These are phyloP conservation scores for Hippocampus zosterae DNA, from an alignment of 2,113 vertebrate species.

Conservation along the genomic window DNA sequence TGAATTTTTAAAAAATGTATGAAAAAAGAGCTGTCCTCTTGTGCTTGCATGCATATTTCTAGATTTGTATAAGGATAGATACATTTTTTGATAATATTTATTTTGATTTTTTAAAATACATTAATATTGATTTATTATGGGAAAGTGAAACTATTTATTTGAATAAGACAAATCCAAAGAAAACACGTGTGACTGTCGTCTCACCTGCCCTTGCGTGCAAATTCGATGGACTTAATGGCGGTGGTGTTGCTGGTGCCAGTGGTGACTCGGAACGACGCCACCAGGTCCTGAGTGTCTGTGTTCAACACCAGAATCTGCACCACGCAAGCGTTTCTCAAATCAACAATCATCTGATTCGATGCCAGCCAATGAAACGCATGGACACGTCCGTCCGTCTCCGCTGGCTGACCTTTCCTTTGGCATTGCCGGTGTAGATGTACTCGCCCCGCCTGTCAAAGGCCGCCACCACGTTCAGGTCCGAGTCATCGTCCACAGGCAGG, in stretches of 20 bases:
- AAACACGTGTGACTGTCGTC: not conserved
- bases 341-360: not conserved
- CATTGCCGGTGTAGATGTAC: slow-evolving; percentile 96
- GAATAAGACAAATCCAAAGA: too few species aligned
- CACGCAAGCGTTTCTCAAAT: not conserved
- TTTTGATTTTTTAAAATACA: too few species aligned
- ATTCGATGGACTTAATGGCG: slow-evolving; percentile 97
- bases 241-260: slow-evolving; percentile 99
- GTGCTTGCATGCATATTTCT: too few species aligned
- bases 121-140: too few species aligned
- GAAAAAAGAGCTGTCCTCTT: too few species aligned
- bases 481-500: slow-evolving; percentile 96
- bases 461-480: slow-evolving; percentile 94
- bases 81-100: too few species aligned
- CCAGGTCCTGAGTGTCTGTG: slow-evolving; percentile 92
- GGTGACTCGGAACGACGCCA: slow-evolving; percentile 96
- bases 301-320: slow-evolving; percentile 92
- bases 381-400: too few species aligned
- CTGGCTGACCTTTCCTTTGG: slow-evolving; percentile 92
- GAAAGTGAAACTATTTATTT: too few species aligned
- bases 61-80: too few species aligned
- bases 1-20: too few species aligned
- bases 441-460: slow-evolving; percentile 95
- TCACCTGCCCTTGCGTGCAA: slow-evolving; percentile 97
- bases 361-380: not conserved